These are phyloP conservation scores for Nasalis larvatus DNA, from an alignment of 2,113 vertebrate species.

Conservation along the genomic window DNA sequence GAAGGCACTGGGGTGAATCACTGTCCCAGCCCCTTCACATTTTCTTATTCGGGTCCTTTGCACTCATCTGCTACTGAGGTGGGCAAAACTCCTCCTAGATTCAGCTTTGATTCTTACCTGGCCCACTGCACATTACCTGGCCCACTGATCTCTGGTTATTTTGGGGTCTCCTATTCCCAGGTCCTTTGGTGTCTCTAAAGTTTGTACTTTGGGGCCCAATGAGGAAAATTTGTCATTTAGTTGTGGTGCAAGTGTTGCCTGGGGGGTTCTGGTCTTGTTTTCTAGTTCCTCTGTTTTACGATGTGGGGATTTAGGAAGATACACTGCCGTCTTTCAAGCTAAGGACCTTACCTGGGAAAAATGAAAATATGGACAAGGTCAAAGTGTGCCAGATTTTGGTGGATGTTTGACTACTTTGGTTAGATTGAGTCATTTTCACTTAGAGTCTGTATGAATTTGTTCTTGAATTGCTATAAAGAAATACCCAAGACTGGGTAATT, in stretches of 20 bases:
- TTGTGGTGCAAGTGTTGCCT: background rate
- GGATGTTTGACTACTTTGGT: background rate
- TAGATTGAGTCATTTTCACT: background rate
- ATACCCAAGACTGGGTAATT: no score
- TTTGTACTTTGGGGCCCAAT: background rate
- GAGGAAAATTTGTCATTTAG: background rate
- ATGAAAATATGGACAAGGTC: background rate
- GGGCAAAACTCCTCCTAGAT: accelerated
- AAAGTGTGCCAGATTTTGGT: background rate
- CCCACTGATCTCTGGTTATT: background rate
- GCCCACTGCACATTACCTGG: accelerated
- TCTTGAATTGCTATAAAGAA: no score
- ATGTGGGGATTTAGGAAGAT: background rate
- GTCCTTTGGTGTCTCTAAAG: no score
- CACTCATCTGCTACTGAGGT: accelerated
- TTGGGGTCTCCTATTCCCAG: background rate
- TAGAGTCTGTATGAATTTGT: no score
- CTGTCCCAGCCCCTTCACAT: accelerated
- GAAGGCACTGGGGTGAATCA: background rate
- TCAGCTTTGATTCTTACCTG: accelerated
- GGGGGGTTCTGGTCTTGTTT: background rate
- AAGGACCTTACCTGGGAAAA: no score
- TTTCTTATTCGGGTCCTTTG: accelerated
- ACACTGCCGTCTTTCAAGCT: background rate
- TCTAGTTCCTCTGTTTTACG: background rate